Evolutionary conservation across 2,113 vertebrate species (phyloP), one percentile per base, ranked within the genome.

Genomic region (Conger conger): DNA sequence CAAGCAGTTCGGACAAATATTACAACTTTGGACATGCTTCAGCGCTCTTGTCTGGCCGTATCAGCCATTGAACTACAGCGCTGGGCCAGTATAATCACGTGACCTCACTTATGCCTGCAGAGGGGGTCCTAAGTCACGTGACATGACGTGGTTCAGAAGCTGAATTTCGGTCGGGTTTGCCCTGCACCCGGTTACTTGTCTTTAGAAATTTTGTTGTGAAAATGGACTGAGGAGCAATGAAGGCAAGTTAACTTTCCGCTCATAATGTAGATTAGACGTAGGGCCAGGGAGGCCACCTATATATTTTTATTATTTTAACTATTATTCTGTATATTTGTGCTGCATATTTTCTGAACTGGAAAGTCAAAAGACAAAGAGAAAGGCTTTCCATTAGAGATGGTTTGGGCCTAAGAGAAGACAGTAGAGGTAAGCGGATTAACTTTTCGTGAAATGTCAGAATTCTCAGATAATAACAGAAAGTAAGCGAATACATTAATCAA

Each of bases 401-500:
- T 95, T 93, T 93, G 94, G 95, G 95, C 95, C 95, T 96, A 93
- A 95, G 92, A 91, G 94, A 92, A 94, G 95, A 95, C 89, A 86
- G 85, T 54, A 94, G 94, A 96, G 95, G 95, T 96, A 93, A 95
- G 94, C 85, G 87, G 88, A 85, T 84, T 80, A 60, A 79, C 17
- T 86, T 81, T 88, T 68, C n/a, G 42, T 37, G 30, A 63, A n/a
- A 82, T 63, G 33, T 6, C 50, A 50, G 53, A 60, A 57, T 37
- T 37, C 23, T 36, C 18, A 40, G 27, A 37, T 37, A 68, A 63
- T 15, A 18, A n/a, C 79, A 35, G 1, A 17, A 78, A 79, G 35
- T 9, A 53, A 50, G 42, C 17, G 35, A 37, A 78, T 37, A 33
- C 13, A 73, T 6, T 33, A 73, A 73, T 73, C 6, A 73, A 73